Base-by-base conservation (phyloP, 1,140 invertebrate genomes). In the Scaptomyza graminum region DNA sequence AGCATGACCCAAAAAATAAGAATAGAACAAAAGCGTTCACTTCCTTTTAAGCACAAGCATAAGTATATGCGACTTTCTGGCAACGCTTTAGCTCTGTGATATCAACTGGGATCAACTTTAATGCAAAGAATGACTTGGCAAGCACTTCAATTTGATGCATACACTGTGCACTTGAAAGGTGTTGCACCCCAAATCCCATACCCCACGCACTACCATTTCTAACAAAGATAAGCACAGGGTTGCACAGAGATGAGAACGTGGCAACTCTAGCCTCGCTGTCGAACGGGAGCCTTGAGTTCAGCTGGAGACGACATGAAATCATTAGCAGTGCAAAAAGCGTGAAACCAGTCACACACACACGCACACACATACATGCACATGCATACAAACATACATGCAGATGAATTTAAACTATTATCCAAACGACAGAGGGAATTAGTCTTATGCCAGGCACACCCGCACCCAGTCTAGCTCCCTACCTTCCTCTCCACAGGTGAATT, bases 321-420 rank as follows among this genome's bases (percentile, higher is more conserved):
- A 84, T 84, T 84, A 84, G 81, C 80, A 84, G 80, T 74, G 80
- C 80, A 85, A 80, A 85, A 76, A 84, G 81, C 81, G 77, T 84
- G 77, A 85, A 84, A 84, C 81, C 73, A 80, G 81, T 72, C 76
- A 76, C 15, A 31, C 13, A 51, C 1, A 39, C 6, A 16, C 25
- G 12, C 12, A 12, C 7, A 51, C 64, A 76, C 64, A 72, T 63
- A 73, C 56, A 76, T 59, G 73, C 22, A 8, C 37, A 44, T 1
- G 44, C 13, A 31, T 18, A 15, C 9, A n/a, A n/a, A n/a, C n/a
- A 25, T 5, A 46, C 64, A 76, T 85, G 61, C 64, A 77, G 74
- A 84, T 84, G 80, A 80, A 84, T 84, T 84, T 84, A 80, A 84
- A 85, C 81, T 84, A 84, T 85, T 84, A 84, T 73, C 59, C 51